phyloP scores from a whole-genome alignment of 2,888 invertebrate species.

The Gisinianus flammeolus region DNA sequence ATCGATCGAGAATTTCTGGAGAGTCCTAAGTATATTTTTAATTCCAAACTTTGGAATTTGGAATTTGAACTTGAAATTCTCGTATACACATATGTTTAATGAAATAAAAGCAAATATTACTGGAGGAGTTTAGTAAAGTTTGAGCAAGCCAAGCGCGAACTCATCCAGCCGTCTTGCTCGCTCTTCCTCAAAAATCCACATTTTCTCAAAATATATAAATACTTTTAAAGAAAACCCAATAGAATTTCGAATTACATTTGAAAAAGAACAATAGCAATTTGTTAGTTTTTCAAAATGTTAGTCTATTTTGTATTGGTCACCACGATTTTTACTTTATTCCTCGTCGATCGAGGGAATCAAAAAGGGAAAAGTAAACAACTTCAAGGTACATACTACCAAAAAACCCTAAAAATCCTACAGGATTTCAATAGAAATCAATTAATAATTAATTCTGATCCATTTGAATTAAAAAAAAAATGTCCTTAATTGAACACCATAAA shows the following conservation, averaged over 20 bases:
- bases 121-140: not conserved
- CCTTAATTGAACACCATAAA: not conserved
- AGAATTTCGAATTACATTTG: not conserved
- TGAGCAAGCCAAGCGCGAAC: not conserved
- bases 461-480: not conserved
- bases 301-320: not conserved
- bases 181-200: not conserved
- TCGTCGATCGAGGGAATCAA: not conserved
- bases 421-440: too few relatives aligned
- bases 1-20: too few relatives aligned
- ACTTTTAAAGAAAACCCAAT: not conserved
- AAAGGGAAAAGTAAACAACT: not conserved
- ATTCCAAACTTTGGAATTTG: too few relatives aligned
- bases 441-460: not conserved
- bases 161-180: not conserved
- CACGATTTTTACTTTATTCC: not conserved
- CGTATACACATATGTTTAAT: not conserved
- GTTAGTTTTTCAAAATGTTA: not conserved
- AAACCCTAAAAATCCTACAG: too few relatives aligned
- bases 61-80: too few relatives aligned
- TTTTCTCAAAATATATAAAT: not conserved
- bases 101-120: not conserved
- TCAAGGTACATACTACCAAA: too few relatives aligned
- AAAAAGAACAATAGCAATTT: not conserved
- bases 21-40: too few relatives aligned